A percentile compares a stretch with the other conserved stretches of the same genome.
Evolutionary conservation across 2,797 vertebrate genomes (phyloP).

Genomic region (Characodon lateralis): DNA sequence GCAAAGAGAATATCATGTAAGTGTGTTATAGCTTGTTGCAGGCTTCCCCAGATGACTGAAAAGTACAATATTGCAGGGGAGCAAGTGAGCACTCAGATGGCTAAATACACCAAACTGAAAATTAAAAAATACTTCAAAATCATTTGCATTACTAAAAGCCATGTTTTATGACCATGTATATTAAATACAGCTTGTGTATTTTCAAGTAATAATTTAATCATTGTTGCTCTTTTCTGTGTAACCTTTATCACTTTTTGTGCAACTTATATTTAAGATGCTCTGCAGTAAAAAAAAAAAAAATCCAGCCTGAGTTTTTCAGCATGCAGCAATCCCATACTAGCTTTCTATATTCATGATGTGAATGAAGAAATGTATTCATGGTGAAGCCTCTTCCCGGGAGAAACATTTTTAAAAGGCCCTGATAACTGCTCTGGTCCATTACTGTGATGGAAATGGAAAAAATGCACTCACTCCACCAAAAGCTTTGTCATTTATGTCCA

Average conservation of each 20-base stretch:
- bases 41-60: background rate
- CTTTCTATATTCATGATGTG: slow-evolving; percentile 60
- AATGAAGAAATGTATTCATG: slow-evolving; percentile 60
- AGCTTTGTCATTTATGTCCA: slow-evolving; percentile 44
- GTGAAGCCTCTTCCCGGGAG: slow-evolving; percentile 45
- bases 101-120: background rate
- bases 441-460: slow-evolving; percentile 32
- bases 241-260: background rate
- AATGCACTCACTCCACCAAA: slow-evolving; percentile 40
- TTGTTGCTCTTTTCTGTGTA: background rate
- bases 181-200: background rate
- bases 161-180: background rate
- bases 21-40: slow-evolving; percentile 3
- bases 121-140: background rate
- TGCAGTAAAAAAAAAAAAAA: slow-evolving; percentile 8
- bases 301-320: slow-evolving; percentile 25
- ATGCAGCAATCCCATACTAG: slow-evolving; percentile 48
- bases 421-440: slow-evolving; percentile 58
- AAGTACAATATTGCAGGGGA: background rate
- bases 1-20: background rate
- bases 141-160: background rate
- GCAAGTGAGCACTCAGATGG: background rate
- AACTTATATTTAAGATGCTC: background rate
- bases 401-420: slow-evolving; percentile 45
- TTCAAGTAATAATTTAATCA: background rate